Evolutionary conservation across 2,113 vertebrate genomes (phyloP).

Genomic region (Alethe castanea): DNA sequence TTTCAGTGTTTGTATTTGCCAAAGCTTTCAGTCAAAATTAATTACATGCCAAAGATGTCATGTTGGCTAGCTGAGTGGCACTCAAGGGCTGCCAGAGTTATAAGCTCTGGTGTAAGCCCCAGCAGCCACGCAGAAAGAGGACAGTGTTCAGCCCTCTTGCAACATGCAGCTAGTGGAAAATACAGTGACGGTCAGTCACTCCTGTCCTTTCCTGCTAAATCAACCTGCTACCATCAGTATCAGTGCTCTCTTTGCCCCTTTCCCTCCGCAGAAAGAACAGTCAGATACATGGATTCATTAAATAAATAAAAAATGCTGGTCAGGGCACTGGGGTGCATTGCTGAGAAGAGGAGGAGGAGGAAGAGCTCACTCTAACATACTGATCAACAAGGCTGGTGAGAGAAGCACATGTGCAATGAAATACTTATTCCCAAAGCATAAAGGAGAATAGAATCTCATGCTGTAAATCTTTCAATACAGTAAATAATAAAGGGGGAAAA

Average conservation of each 20-base stretch:
- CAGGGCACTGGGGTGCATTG: background rate
- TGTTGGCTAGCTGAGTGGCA: background rate
- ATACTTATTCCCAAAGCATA: background rate
- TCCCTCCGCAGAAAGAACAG: background rate
- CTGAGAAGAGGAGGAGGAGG: background rate
- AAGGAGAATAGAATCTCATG: background rate
- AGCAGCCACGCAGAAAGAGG: background rate
- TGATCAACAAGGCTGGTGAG: background rate
- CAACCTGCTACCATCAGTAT: background rate
- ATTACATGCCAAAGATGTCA: background rate
- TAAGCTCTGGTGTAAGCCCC: background rate
- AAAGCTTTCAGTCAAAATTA: constrained; percentile 37
- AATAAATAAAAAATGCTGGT: background rate
- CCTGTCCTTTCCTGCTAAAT: background rate
- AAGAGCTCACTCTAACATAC: background rate
- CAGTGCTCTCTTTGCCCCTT: background rate
- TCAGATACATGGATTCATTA: background rate
- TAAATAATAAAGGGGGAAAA: background rate
- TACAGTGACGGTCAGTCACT: background rate
- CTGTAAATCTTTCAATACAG: background rate
- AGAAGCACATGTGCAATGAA: background rate
- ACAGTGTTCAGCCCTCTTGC: background rate
- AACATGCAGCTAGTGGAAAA: background rate
- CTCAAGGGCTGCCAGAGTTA: background rate
- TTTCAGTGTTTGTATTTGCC: constrained; percentile 9